phyloP scores from a whole-genome alignment of 1,140 invertebrate genomes.

The Listronotus oregonensis region DNA sequence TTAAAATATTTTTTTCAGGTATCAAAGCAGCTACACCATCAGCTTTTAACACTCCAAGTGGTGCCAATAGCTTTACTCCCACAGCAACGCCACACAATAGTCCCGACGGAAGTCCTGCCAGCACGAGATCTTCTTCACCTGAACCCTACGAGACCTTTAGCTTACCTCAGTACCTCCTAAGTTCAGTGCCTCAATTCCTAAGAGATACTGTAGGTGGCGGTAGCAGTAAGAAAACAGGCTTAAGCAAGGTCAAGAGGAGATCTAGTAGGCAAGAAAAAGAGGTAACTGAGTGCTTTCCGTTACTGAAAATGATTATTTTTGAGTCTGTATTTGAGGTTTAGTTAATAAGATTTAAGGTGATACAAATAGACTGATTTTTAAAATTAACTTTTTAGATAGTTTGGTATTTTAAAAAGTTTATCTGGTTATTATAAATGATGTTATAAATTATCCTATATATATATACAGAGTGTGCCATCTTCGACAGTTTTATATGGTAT shows the following conservation, averaged over 20 bases:
- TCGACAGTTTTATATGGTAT: no score
- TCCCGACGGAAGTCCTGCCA: slow-evolving; percentile 65
- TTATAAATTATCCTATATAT: no score
- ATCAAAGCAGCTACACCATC: slow-evolving; percentile 74
- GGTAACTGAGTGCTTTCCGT: slow-evolving; percentile 30
- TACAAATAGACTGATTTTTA: not conserved
- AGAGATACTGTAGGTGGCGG: slow-evolving; percentile 67
- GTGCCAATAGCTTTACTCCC: slow-evolving; percentile 68
- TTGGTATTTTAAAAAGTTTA: not conserved
- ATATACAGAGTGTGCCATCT: no score
- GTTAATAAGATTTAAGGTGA: not conserved
- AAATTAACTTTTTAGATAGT: not conserved
- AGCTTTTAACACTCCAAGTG: slow-evolving; percentile 69
- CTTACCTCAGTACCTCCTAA: slow-evolving; percentile 65
- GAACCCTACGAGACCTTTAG: slow-evolving; percentile 56
- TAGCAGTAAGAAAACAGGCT: slow-evolving; percentile 45
- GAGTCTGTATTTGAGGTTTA: slow-evolving; percentile 28
- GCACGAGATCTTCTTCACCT: slow-evolving; percentile 65
- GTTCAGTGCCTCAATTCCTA: slow-evolving; percentile 76
- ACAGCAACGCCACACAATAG: slow-evolving; percentile 85
- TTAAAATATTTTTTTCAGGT: slow-evolving; percentile 36
- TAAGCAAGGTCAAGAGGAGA: slow-evolving; percentile 9
- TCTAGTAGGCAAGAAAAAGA: slow-evolving; percentile 29
- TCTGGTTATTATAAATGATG: no score
- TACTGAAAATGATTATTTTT: slow-evolving; percentile 21